A percentile compares a stretch with the other conserved stretches of the same genome.
These are phyloP conservation scores for Anagyrus pseudococci DNA, from an alignment of 2,888 invertebrate species.

Conservation along the genomic window DNA sequence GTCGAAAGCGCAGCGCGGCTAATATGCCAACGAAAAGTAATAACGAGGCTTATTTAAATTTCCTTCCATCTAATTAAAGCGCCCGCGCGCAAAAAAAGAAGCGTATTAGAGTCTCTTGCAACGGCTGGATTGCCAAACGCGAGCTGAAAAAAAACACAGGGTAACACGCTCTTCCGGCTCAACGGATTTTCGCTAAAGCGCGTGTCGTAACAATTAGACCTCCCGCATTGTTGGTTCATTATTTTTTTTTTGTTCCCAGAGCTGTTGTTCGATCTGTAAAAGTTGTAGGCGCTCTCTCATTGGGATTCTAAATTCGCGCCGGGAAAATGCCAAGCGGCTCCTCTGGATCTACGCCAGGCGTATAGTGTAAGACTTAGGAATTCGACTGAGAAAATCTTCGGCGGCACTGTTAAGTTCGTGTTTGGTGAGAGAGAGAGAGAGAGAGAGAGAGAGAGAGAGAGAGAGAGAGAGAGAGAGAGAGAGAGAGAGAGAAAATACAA, in stretches of 20 bases:
- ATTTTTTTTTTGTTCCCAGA: conserved; percentile 13
- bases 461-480: too few species aligned
- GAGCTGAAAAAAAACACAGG: not conserved
- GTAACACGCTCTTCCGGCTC: conserved; percentile 1
- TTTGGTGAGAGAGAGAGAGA: too few species aligned
- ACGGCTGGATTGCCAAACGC: not conserved
- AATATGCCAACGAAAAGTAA: too few species aligned
- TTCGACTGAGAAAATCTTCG: too few species aligned
- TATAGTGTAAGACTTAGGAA: not conserved
- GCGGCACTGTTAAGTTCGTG: too few species aligned
- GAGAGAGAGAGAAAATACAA: too few species aligned
- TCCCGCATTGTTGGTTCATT: not conserved
- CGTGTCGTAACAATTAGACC: conserved; percentile 2
- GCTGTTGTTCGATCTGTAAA: not conserved
- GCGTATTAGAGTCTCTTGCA: not conserved
- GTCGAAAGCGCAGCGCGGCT: too few species aligned
- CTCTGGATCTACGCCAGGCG: conserved; percentile 37
- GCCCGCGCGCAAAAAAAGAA: too few species aligned
- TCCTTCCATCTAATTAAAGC: too few species aligned
- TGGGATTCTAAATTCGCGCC: conserved; percentile 22
- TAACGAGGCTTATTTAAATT: not conserved
- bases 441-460: too few species aligned
- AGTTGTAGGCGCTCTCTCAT: conserved; percentile 7
- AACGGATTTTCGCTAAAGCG: not conserved
- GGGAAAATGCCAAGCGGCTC: conserved; percentile 2